A percentile compares a stretch with the other conserved stretches of the same genome.
Evolutionary conservation across 2,113 vertebrate species (phyloP).

Genomic region (Ia io): DNA sequence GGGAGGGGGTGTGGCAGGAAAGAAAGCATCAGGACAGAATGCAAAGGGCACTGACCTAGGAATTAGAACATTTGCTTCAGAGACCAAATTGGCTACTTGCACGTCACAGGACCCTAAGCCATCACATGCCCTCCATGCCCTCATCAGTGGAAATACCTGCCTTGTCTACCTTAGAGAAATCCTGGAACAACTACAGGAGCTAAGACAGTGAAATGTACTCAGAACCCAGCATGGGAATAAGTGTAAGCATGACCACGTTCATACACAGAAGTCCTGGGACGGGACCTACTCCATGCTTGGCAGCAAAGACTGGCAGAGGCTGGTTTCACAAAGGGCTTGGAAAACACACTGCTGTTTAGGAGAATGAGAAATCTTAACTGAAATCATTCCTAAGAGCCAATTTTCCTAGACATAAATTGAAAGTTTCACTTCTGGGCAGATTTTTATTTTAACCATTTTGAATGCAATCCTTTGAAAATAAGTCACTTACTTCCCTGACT

Average conservation of each 20-base stretch:
- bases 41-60: too few species aligned
- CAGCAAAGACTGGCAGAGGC: neutral
- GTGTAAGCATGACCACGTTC: neutral
- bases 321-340: neutral
- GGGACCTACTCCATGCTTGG: too few species aligned
- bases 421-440: neutral
- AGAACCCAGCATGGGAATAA: neutral
- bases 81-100: neutral
- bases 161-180: neutral
- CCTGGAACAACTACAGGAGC: neutral
- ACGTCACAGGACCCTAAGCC: neutral
- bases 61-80: neutral
- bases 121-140: accelerated
- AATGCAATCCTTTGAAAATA: neutral
- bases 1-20: too few species aligned
- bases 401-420: neutral
- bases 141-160: neutral
- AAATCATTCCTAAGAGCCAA: neutral
- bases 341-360: neutral
- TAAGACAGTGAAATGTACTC: neutral
- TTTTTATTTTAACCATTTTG: neutral
- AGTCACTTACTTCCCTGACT: neutral
- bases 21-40: neutral
- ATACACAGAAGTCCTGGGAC: neutral
- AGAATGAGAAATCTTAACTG: neutral